Evolutionary conservation across 2,113 vertebrate genomes (phyloP), one percentile per base, ranked within the genome.

Genomic region (Calidris pygmaea): DNA sequence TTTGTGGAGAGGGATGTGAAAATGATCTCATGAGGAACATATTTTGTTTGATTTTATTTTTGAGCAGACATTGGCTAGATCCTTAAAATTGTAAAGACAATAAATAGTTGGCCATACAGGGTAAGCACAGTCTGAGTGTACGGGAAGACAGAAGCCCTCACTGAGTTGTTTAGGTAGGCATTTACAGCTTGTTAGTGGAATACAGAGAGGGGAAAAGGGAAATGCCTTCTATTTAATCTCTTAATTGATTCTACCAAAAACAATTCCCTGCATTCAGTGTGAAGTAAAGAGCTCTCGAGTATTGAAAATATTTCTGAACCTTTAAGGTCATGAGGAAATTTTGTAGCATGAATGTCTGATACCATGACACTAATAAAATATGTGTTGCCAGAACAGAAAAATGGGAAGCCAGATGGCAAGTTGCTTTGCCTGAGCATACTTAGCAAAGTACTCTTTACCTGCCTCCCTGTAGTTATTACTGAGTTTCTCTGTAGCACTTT

Each of bases 381-480:
- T 5, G 26, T 8, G 9, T 48, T 76, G 26, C 15, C 35, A 52
- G 41, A 79, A 37, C 0, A 80, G 41, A 39, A 67, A 14, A 92
- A 71, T 35, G 41, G 6, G 43, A 77, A 85, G 37, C 11, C 29
- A 37, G 58, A 11, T 65, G n/a, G 29, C 13, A 29, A 3, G 6
- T 32, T 65, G 58, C 48, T 68, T 85, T 79, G 12, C 67, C 26
- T 43, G 47, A 71, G 32, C 2, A 3, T 35, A 20, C 8, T 50
- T 66, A 12, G 1, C 13, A 11, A 37, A 37, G 15, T 55, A 50
- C 17, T 79, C 22, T 74, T 66, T 34, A 37, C 16, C 15, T 87
- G 34, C 27, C 4, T 80, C 26, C 17, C 62, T 3, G 4, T 19
- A 34, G 0, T 0, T 55, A 13, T 45, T 67, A 35, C 0, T 56